Evolutionary conservation across 2,797 vertebrate genomes (phyloP).

Genomic region (Periophthalmus magnuspinnatus): DNA sequence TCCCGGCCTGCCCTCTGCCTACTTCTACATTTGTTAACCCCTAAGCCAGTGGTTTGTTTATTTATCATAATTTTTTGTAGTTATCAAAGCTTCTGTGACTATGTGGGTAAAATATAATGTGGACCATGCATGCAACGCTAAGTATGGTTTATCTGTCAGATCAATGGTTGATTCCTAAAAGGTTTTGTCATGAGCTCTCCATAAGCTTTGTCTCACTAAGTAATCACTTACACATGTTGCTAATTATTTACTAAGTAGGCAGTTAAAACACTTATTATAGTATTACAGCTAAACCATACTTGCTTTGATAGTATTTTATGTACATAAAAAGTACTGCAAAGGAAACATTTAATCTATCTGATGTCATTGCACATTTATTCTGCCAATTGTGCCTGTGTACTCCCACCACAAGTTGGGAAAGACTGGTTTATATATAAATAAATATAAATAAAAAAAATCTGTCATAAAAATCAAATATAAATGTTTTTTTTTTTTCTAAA

Average conservation of each 20-base stretch:
- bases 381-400: no score
- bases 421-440: background rate
- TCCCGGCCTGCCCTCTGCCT: background rate
- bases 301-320: no score
- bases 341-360: no score
- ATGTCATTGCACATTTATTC: no score
- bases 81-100: background rate
- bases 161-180: background rate
- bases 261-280: no score
- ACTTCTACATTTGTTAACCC: background rate
- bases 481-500: no score
- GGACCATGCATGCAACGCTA: background rate
- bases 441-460: no score
- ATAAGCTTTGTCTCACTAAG: background rate
- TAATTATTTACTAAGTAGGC: background rate
- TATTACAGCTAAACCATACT: no score
- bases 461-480: no score
- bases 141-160: no score
- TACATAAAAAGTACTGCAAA: no score
- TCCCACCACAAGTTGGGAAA: no score
- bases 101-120: background rate
- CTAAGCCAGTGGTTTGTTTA: background rate
- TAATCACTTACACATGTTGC: background rate
- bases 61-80: background rate
- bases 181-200: background rate